Evolutionary conservation across 2,797 vertebrate species (phyloP).

Genomic region (Characodon lateralis): DNA sequence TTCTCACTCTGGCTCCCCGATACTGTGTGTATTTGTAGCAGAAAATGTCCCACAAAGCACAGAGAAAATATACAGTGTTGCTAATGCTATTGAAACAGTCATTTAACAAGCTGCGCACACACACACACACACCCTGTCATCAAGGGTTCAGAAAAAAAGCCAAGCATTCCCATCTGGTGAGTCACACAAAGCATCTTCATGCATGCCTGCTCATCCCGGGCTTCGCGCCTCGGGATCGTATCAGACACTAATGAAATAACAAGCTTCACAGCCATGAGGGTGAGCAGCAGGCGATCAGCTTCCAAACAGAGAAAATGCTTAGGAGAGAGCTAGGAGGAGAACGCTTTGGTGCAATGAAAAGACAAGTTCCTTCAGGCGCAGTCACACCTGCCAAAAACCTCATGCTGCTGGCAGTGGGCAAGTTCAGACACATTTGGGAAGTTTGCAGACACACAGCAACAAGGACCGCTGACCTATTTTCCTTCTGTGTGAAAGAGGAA

Average conservation of each 20-base stretch:
- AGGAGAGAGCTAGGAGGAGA: conserved; percentile 7
- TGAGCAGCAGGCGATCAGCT: conserved; percentile 4
- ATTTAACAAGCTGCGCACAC: conserved; percentile 27
- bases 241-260: conserved; percentile 41
- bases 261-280: conserved; percentile 21
- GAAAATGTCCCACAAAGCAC: conserved; percentile 19
- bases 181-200: conserved; percentile 60
- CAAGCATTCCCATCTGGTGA: conserved; percentile 68
- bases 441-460: conserved; percentile 16
- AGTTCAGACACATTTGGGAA: conserved; percentile 57
- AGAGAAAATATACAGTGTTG: conserved; percentile 35
- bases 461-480: conserved; percentile 33
- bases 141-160: conserved; percentile 60
- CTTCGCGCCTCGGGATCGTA: conserved; percentile 32
- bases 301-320: conserved; percentile 10
- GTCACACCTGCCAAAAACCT: conserved; percentile 24
- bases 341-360: conserved; percentile 31
- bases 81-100: conserved; percentile 23
- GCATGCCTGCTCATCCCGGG: conserved; percentile 54
- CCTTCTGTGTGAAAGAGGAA: conserved; percentile 5
- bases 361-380: conserved; percentile 35
- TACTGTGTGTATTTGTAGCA: conserved; percentile 51
- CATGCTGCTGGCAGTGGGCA: conserved; percentile 35
- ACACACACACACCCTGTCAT: conserved; percentile 35
- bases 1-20: background rate